These are phyloP conservation scores for Epizoanthus rinbou DNA, from an alignment of 92 coral and sea anemone genomes.

Conservation along the genomic window DNA sequence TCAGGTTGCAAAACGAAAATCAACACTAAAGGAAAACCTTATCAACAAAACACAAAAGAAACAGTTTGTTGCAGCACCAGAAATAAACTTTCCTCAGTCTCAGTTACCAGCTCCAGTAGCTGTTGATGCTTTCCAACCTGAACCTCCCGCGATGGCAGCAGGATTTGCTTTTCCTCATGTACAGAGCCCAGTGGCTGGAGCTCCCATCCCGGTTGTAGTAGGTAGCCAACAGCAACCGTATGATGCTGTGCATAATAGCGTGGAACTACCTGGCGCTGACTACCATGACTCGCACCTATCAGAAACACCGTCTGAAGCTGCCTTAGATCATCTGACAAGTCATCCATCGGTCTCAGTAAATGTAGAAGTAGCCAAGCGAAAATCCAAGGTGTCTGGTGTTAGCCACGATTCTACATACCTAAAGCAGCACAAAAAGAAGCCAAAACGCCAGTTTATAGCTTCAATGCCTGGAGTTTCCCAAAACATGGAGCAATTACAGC, in stretches of 20 bases:
- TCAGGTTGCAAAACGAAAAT: conserved; percentile 60
- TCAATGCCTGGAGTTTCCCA: conserved; percentile 16
- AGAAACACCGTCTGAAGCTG: not conserved
- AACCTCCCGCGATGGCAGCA: conserved; percentile 2
- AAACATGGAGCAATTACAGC: not conserved
- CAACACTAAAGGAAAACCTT: not conserved
- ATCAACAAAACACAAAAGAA: conserved; percentile 28
- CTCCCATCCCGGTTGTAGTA: not conserved
- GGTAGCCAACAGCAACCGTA: not conserved
- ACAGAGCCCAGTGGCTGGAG: not conserved
- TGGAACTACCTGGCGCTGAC: not conserved
- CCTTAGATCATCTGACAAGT: not conserved
- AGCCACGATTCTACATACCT: not conserved
- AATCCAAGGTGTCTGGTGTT: conserved; percentile 17
- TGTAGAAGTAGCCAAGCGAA: conserved; percentile 39
- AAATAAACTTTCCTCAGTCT: not conserved
- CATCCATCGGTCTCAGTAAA: conserved; percentile 31
- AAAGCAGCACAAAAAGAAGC: not conserved
- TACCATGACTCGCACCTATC: not conserved
- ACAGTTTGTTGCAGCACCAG: conserved; percentile 31
- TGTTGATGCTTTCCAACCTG: conserved; percentile 25
- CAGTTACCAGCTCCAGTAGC: conserved; percentile 26
- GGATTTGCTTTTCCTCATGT: not conserved
- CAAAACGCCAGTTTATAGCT: conserved; percentile 28
- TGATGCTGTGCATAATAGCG: not conserved